phyloP scores from a whole-genome alignment of 2,888 invertebrate species.

The Podabrus alpinus region DNA sequence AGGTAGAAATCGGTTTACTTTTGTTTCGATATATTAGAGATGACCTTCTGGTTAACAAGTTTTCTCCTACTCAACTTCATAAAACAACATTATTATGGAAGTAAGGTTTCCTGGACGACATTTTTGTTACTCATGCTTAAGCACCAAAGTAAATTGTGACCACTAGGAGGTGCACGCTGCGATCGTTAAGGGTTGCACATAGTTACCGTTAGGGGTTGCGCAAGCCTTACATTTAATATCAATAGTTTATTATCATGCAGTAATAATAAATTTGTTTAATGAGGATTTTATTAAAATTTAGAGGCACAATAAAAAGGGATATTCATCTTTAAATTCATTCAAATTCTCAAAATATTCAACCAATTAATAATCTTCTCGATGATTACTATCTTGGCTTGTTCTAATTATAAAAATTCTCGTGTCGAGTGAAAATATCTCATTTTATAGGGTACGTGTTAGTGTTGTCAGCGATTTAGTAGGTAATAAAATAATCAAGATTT shows the following conservation, averaged over 20 bases:
- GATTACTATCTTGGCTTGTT: slow-evolving; percentile 2
- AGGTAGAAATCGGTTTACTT: background rate
- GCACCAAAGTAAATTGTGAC: background rate
- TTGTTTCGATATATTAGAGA: background rate
- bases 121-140: background rate
- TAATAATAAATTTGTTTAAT: background rate
- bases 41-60: background rate
- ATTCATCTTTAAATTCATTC: background rate
- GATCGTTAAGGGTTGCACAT: background rate
- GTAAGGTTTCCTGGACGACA: background rate
- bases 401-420: slow-evolving; percentile 4
- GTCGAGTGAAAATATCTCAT: background rate
- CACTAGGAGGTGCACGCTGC: background rate
- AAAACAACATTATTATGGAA: background rate
- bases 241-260: background rate
- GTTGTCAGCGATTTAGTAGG: slow-evolving; percentile 7
- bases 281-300: background rate
- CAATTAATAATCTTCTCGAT: background rate
- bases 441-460: slow-evolving; percentile 1
- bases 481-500: slow-evolving; percentile 27
- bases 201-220: background rate
- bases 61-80: background rate
- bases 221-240: background rate
- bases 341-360: background rate
- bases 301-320: background rate